phyloP scores from a whole-genome alignment of 2,113 vertebrate species.

The Sigmodon hispidus region DNA sequence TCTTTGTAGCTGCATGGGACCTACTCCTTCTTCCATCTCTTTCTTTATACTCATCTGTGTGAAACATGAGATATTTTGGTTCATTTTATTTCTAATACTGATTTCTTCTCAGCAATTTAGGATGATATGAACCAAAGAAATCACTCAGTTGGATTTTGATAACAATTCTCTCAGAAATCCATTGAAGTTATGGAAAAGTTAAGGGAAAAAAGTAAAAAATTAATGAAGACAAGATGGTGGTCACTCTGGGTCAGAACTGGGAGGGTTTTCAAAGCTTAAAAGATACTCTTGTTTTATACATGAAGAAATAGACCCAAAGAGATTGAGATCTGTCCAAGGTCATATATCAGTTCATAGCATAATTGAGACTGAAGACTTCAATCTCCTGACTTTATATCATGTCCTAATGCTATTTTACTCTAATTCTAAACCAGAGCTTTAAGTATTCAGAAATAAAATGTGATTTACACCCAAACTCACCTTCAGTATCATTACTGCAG shows the following conservation, averaged over 20 bases:
- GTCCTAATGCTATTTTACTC: constrained; percentile 4
- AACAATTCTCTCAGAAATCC: constrained; percentile 4
- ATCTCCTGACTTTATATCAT: neutral
- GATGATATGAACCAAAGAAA: constrained; percentile 23
- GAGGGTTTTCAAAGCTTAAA: neutral
- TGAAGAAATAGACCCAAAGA: neutral
- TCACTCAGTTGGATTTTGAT: neutral
- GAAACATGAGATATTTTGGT: neutral
- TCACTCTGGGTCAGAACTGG: neutral
- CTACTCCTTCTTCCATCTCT: neutral
- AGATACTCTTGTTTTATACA: neutral
- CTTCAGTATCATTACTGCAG: neutral
- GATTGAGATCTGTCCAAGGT: neutral
- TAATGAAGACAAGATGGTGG: neutral
- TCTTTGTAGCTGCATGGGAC: neutral
- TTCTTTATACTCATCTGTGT: neutral
- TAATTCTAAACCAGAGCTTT: neutral
- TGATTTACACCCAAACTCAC: neutral
- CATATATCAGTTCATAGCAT: neutral
- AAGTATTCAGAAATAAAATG: neutral
- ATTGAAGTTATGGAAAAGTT: neutral
- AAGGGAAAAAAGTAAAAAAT: constrained; percentile 15
- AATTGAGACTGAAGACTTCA: neutral
- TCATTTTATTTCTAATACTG: neutral
- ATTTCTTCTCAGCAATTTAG: constrained; percentile 2